Conservation (phyloP, 2,888 invertebrate genomes). For the Cepaea hortensis region DNA sequence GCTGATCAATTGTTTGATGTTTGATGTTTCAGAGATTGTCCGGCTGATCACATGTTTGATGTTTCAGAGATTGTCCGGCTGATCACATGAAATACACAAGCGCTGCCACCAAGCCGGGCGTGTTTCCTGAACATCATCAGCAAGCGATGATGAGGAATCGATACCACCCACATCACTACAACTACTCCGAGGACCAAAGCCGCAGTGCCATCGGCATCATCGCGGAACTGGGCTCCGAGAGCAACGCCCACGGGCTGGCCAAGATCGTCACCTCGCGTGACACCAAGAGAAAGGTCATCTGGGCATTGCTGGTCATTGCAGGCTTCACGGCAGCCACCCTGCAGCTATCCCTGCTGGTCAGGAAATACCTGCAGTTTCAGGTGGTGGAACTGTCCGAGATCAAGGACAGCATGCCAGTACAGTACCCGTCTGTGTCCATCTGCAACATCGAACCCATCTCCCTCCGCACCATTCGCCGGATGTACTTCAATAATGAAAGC, state of each 20-base stretch:
- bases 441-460: constrained; percentile 73
- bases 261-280: constrained; percentile 67
- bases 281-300: constrained; percentile 69
- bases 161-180: constrained; percentile 28
- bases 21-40: too few species aligned
- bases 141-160: constrained; percentile 45
- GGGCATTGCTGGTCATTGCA: constrained; percentile 69
- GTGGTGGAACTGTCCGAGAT: constrained; percentile 71
- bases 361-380: constrained; percentile 67
- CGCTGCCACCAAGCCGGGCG: constrained; percentile 57
- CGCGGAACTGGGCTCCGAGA: constrained; percentile 69
- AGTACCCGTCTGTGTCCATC: constrained; percentile 71
- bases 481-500: not conserved
- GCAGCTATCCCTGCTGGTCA: constrained; percentile 69
- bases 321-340: constrained; percentile 71
- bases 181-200: constrained; percentile 31
- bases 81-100: constrained; percentile 63
- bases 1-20: too few species aligned
- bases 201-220: constrained; percentile 61
- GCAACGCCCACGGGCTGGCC: constrained; percentile 70
- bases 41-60: too few species aligned
- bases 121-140: constrained; percentile 51
- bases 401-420: constrained; percentile 70
- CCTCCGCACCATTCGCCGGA: constrained; percentile 59
- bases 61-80: constrained; percentile 59